Evolutionary conservation across 2,888 invertebrate species (phyloP).

Genomic region (Polymixis flavicincta): DNA sequence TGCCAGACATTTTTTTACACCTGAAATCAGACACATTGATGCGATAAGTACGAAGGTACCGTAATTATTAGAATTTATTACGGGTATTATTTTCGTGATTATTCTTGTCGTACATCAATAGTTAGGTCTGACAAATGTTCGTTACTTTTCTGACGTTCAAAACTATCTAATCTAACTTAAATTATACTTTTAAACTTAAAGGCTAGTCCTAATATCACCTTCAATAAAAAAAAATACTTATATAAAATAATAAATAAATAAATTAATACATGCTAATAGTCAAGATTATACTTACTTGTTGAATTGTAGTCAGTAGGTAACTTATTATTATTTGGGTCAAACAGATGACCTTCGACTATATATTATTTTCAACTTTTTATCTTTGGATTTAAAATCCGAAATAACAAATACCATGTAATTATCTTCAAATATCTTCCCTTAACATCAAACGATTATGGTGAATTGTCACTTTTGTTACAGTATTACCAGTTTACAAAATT

Average conservation of each 20-base stretch:
- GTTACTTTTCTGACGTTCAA: slow-evolving; percentile 26
- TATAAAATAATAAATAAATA: slow-evolving; percentile 26
- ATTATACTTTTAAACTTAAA: slow-evolving; percentile 24
- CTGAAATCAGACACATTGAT: slow-evolving; percentile 31
- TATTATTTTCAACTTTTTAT: slow-evolving; percentile 23
- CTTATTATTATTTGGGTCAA: slow-evolving; percentile 30
- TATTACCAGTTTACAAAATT: slow-evolving; percentile 33
- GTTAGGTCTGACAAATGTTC: slow-evolving; percentile 25
- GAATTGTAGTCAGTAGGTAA: slow-evolving; percentile 34
- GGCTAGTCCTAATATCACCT: slow-evolving; percentile 27
- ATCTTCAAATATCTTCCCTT: slow-evolving; percentile 24
- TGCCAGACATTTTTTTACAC: slow-evolving; percentile 29
- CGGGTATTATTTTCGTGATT: slow-evolving; percentile 32
- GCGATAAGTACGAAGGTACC: slow-evolving; percentile 9
- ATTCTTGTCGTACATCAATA: slow-evolving; percentile 11
- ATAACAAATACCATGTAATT: slow-evolving; percentile 29
- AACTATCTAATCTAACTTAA: slow-evolving; percentile 25
- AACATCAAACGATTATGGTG: slow-evolving; percentile 22
- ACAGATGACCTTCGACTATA: slow-evolving; percentile 34
- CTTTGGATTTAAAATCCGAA: slow-evolving; percentile 26
- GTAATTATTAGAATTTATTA: slow-evolving; percentile 31
- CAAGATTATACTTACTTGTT: slow-evolving; percentile 38
- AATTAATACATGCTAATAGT: slow-evolving; percentile 32
- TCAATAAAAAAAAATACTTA: slow-evolving; percentile 12
- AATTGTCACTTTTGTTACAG: slow-evolving; percentile 31